Evolutionary conservation across 2,113 vertebrate species (phyloP).

Genomic region (Alethe diademata): DNA sequence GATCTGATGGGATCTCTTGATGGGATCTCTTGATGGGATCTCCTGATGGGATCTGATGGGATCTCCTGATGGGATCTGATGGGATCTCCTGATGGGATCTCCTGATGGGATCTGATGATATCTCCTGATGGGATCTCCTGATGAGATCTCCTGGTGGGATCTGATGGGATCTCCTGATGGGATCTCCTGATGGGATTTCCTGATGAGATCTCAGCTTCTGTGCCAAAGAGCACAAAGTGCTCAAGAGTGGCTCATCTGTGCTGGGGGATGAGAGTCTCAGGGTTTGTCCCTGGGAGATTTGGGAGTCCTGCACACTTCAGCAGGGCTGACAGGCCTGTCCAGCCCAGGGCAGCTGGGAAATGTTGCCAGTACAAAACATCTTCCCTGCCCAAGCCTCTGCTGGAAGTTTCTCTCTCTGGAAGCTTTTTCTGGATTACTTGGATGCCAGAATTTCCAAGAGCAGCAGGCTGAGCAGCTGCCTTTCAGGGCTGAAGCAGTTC

Average conservation of each 20-base stretch:
- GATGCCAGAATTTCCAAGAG: not conserved
- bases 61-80: too few relatives aligned
- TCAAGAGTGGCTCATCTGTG: not conserved
- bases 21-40: too few relatives aligned
- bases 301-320: not conserved
- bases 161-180: too few relatives aligned
- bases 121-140: too few relatives aligned
- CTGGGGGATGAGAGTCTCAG: rapidly evolving
- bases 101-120: too few relatives aligned
- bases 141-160: too few relatives aligned
- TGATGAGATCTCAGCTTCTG: not conserved
- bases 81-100: too few relatives aligned
- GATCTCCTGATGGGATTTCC: too few relatives aligned
- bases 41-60: too few relatives aligned
- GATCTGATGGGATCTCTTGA: not conserved
- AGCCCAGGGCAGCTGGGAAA: not conserved
- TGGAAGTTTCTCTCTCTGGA: not conserved
- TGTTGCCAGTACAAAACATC: not conserved
- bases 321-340: not conserved
- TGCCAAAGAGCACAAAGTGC: not conserved
- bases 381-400: not conserved
- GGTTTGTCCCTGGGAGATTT: not conserved
- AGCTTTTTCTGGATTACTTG: not conserved
- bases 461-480: not conserved
- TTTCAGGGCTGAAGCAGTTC: not conserved